These are phyloP conservation scores for Torymus auratus DNA, from an alignment of 2,888 invertebrate genomes.

Conservation along the genomic window DNA sequence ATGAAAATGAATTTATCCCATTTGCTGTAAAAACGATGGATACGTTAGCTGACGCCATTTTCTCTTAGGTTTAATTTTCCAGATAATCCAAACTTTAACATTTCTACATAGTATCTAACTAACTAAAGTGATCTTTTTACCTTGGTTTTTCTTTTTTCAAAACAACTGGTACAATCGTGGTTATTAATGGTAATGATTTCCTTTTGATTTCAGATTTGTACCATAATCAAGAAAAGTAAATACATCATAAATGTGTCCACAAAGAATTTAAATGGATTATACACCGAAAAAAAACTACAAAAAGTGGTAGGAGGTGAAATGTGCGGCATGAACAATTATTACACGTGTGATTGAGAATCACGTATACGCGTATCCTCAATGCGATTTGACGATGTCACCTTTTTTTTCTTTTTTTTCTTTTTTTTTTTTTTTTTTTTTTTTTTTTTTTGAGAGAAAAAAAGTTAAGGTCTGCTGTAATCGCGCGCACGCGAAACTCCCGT, in stretches of 20 bases:
- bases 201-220: constrained; percentile 73
- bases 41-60: neutral
- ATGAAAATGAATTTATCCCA: constrained; percentile 15
- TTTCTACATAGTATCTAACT: constrained; percentile 1
- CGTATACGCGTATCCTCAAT: constrained; percentile 66
- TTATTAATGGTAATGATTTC: constrained; percentile 50
- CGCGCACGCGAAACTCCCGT: constrained; percentile 67
- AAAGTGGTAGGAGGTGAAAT: constrained; percentile 70
- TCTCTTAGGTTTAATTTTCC: constrained; percentile 15
- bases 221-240: constrained; percentile 72
- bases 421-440: constrained; percentile 75
- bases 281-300: constrained; percentile 68
- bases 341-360: constrained; percentile 67
- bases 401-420: too few relatives aligned
- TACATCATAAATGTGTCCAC: constrained; percentile 71
- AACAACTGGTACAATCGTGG: neutral
- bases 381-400: constrained; percentile 73
- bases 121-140: constrained; percentile 5
- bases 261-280: constrained; percentile 69
- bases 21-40: constrained; percentile 12
- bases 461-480: constrained; percentile 61
- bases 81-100: constrained; percentile 13
- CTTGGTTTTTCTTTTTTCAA: constrained; percentile 23
- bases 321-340: constrained; percentile 70
- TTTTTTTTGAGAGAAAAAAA: constrained; percentile 70